Base-by-base conservation (phyloP, 2,888 invertebrate species). In the Coleophora flavipennella region DNA sequence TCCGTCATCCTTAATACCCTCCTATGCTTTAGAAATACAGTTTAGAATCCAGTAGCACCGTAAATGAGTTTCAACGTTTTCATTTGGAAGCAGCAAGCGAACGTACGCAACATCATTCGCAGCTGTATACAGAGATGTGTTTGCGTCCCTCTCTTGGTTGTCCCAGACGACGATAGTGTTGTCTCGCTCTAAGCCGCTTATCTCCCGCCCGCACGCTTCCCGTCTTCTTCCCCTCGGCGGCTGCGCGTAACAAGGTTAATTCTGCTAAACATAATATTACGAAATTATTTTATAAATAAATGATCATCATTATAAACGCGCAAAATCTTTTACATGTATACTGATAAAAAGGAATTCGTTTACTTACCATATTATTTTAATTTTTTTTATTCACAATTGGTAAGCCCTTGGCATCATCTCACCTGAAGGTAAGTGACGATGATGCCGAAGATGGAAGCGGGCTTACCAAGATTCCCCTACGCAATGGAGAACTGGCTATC, bases 151-250 rank as follows among this genome's bases (percentile, higher is more conserved):
- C 39, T 78, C 55, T 14, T 0, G 13, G 62, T 33, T 14, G 36
- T 13, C 1, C 1, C 11, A 13, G 39, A 8, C 13, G 28, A n/a
- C 49, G 43, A 60, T 74, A 40, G 29, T 46, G 51, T 46, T 51
- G 51, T 77, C 73, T 59, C 69, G 46, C 46, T 71, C 65, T 54
- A 84, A 84, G 83, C 84, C 79, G 84, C 84, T 84, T 84, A 84
- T 83, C 83, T 78, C 55, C 77, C 44, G 66, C 80, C 81, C 79
- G 79, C 84, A 79, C 81, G 72, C 77, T n/a, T n/a, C 75, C 55
- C 77, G 58, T 67, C 68, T 67, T 67, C 53, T 58, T 51, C 55
- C 69, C 59, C 57, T 48, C 54, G 36, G 53, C 74, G 75, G 76
- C 75, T 78, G 75, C 74, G 78, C 62, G 71, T 71, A 70, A 63